These are phyloP conservation scores for Halcyon malimbica DNA, from an alignment of 2,113 vertebrate species.

Conservation along the genomic window DNA sequence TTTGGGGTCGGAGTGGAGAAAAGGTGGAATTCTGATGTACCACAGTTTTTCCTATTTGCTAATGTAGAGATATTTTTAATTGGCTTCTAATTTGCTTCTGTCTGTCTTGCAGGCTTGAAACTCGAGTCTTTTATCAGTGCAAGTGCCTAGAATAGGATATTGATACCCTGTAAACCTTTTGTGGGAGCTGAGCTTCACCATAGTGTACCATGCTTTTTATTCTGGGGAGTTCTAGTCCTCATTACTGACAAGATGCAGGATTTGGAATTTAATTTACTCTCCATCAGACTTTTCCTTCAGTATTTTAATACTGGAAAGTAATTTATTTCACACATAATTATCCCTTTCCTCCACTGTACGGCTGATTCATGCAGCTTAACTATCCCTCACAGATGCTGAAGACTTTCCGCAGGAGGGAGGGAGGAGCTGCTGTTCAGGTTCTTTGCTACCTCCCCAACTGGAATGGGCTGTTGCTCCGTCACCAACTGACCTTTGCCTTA, in stretches of 20 bases:
- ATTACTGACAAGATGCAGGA: not conserved
- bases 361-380: not conserved
- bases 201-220: not conserved
- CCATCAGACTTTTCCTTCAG: not conserved
- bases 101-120: not conserved
- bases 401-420: not conserved
- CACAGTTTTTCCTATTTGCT: not conserved
- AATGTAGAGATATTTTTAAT: not conserved
- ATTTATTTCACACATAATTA: constrained; percentile 4
- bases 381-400: not conserved
- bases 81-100: not conserved
- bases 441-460: not conserved
- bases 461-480: not conserved
- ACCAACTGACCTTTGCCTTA: constrained; percentile 48
- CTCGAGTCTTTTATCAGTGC: not conserved
- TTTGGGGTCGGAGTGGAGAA: not conserved
- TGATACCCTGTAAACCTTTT: not conserved
- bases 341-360: not conserved
- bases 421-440: constrained; percentile 33
- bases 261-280: not conserved
- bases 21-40: not conserved
- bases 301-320: not conserved
- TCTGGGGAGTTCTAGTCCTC: not conserved
- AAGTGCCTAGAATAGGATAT: not conserved
- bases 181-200: not conserved